A percentile compares a stretch with the other conserved stretches of the same genome.
phyloP scores from a whole-genome alignment of 2,888 invertebrate genomes.

The Chrysina gloriosa region DNA sequence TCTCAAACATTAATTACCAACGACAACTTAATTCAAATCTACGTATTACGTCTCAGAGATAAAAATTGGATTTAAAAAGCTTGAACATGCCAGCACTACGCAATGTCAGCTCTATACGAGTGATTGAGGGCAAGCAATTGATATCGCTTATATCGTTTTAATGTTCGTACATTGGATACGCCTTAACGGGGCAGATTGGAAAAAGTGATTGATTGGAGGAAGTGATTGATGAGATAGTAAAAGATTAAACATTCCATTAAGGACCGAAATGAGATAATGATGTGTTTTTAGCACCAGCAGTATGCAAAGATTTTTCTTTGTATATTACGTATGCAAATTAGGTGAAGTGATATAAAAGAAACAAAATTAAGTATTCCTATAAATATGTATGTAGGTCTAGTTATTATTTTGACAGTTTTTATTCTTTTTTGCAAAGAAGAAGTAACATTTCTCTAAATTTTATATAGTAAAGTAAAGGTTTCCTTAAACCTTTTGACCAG shows the following conservation, averaged over 20 bases:
- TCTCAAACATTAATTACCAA: not conserved
- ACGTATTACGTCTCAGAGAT: too few relatives aligned
- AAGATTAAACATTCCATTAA: conserved; percentile 33
- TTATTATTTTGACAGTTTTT: too few relatives aligned
- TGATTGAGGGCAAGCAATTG: conserved; percentile 9
- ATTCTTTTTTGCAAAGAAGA: too few relatives aligned
- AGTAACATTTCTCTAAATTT: too few relatives aligned
- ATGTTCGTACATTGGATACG: conserved; percentile 26
- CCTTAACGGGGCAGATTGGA: conserved; percentile 31
- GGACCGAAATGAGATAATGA: conserved; percentile 17
- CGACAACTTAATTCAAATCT: too few relatives aligned
- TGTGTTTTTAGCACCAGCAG: conserved; percentile 9
- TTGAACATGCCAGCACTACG: not conserved
- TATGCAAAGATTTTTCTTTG: not conserved
- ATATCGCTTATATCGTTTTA: conserved; percentile 30
- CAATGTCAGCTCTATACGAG: not conserved
- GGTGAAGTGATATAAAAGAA: not conserved
- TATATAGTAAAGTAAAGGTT: too few relatives aligned
- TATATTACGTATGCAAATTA: not conserved
- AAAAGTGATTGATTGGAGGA: conserved; percentile 34
- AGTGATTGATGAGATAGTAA: conserved; percentile 37
- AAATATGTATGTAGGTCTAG: too few relatives aligned
- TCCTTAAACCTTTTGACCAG: too few relatives aligned
- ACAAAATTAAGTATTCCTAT: too few relatives aligned
- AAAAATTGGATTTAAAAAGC: not conserved